Percentiles rank a stretch among this genome's conserved stretches.
phyloP scores from a whole-genome alignment of 37 sponge, comb jelly and placozoan species.

The Lycopodina hypogea region DNA sequence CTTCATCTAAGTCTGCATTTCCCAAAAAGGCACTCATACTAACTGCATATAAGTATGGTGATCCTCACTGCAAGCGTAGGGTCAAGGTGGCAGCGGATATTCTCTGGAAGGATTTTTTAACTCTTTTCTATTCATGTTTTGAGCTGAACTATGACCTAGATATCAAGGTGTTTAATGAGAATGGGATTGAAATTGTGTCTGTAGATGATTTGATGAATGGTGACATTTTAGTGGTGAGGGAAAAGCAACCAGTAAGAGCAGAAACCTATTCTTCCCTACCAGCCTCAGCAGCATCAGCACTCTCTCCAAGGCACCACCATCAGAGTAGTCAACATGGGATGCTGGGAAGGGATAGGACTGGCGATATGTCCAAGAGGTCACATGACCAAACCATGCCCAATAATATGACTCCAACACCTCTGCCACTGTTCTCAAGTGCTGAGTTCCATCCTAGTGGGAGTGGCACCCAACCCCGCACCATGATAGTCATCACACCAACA shows the following conservation, averaged over 20 bases:
- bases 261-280: neutral
- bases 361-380: neutral
- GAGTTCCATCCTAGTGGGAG: neutral
- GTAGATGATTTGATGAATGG: constrained; percentile 34
- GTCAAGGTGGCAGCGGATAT: constrained; percentile 54
- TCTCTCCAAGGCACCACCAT: neutral
- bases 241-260: neutral
- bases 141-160: constrained; percentile 5
- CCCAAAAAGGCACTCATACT: constrained; percentile 19
- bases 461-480: neutral
- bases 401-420: neutral
- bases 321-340: neutral
- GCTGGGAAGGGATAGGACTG: neutral
- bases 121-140: constrained; percentile 18
- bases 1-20: too few species aligned
- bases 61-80: constrained; percentile 28
- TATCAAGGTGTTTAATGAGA: constrained; percentile 40
- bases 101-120: constrained; percentile 32
- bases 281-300: neutral
- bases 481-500: constrained; percentile 12
- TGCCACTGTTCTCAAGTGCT: neutral
- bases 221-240: constrained; percentile 32
- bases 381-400: neutral
- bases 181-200: constrained; percentile 43
- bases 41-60: constrained; percentile 28